phyloP scores from a whole-genome alignment of 2,113 vertebrate species.

The Amazona vittata region DNA sequence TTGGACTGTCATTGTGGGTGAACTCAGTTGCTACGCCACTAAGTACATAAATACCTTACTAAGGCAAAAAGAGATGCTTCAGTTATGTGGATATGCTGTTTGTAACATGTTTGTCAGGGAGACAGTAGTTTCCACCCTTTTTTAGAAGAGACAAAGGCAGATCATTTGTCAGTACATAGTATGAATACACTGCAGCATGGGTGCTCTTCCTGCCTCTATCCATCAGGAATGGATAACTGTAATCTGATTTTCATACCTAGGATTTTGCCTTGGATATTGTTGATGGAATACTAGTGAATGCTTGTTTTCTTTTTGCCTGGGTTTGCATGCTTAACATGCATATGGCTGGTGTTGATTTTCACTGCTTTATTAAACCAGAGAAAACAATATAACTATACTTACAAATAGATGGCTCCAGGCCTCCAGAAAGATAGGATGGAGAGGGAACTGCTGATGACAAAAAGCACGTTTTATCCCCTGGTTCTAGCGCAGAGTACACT shows the following conservation, averaged over 20 bases:
- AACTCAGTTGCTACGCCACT: fast-evolving
- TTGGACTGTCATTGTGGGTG: background rate
- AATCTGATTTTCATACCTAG: fast-evolving
- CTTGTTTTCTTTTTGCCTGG: background rate
- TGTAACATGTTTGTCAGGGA: background rate
- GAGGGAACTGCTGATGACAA: background rate
- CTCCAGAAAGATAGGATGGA: background rate
- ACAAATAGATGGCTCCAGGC: background rate
- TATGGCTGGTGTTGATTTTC: background rate
- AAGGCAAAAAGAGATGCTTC: background rate
- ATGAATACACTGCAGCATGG: background rate
- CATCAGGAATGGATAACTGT: background rate
- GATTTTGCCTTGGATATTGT: background rate
- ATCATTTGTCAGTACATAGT: fast-evolving
- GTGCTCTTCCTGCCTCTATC: background rate
- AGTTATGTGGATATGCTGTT: background rate
- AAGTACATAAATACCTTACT: background rate
- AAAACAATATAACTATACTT: background rate
- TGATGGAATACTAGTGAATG: background rate
- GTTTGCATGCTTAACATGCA: background rate
- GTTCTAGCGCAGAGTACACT: background rate
- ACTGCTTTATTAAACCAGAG: background rate
- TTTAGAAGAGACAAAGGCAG: background rate
- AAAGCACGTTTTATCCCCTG: background rate
- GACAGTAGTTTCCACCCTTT: background rate